Percentiles rank a stretch among this genome's conserved stretches.
Conservation (phyloP, 2,113 vertebrate genomes). For the Corydoras maculifer region DNA sequence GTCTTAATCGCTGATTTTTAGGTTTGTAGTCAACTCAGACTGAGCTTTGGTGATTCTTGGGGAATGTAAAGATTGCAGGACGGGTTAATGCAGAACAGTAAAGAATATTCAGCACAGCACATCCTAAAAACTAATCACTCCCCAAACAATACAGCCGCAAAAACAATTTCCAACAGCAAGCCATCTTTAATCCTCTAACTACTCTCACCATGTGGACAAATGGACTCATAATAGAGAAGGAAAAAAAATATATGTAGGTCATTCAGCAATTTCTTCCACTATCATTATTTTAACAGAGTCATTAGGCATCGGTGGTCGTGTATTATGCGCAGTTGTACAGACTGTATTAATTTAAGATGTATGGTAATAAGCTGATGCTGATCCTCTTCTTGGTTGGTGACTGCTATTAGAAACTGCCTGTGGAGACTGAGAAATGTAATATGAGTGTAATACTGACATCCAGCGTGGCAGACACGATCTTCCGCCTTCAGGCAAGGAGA, state of each 20-base stretch:
- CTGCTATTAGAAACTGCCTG: constrained; percentile 68
- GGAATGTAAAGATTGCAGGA: not conserved
- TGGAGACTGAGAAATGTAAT: constrained; percentile 69
- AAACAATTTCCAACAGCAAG: constrained; percentile 69
- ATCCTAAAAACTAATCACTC: constrained; percentile 67
- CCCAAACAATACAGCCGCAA: constrained; percentile 53
- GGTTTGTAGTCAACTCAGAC: too few relatives aligned
- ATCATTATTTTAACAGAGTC: constrained; percentile 64
- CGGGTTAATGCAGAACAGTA: constrained; percentile 4
- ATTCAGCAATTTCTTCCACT: constrained; percentile 58
- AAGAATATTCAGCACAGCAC: constrained; percentile 44
- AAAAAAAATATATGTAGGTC: constrained; percentile 51
- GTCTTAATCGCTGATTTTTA: too few relatives aligned
- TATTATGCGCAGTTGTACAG: constrained; percentile 63
- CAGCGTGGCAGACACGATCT: constrained; percentile 57
- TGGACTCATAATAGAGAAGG: constrained; percentile 9
- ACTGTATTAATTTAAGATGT: constrained; percentile 67
- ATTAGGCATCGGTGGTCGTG: constrained; percentile 65
- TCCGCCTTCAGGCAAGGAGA: constrained; percentile 65
- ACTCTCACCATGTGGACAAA: constrained; percentile 59
- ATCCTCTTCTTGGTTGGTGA: constrained; percentile 63
- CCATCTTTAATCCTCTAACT: constrained; percentile 67
- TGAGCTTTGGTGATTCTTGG: not conserved
- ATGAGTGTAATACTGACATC: constrained; percentile 68
- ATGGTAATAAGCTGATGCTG: constrained; percentile 69